phyloP scores from a whole-genome alignment of 1,140 invertebrate species.

The Aphidius gifuensis region DNA sequence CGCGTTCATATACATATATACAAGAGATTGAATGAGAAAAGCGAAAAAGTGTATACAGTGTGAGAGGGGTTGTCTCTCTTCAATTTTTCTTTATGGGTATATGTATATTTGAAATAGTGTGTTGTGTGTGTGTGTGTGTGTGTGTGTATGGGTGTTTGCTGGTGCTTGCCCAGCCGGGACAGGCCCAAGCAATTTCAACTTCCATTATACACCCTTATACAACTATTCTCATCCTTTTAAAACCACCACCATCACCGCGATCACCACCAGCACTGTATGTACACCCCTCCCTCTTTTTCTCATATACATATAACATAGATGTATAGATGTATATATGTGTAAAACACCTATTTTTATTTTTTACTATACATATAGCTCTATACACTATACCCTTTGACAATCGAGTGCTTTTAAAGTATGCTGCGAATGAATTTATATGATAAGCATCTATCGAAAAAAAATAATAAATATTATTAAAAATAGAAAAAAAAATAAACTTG shows the following conservation, averaged over 20 bases:
- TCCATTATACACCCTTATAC: slow-evolving; percentile 53
- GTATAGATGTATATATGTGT: too few species aligned
- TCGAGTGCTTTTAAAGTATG: slow-evolving; percentile 44
- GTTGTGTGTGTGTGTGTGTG: too few species aligned
- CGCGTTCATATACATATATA: slow-evolving; percentile 18
- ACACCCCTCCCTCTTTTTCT: too few species aligned
- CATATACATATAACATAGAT: too few species aligned
- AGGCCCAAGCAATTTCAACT: slow-evolving; percentile 55
- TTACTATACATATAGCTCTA: too few species aligned
- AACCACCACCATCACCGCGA: not conserved
- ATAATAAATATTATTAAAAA: too few species aligned
- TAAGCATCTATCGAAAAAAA: too few species aligned
- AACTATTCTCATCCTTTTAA: not conserved
- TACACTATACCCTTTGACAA: slow-evolving; percentile 30
- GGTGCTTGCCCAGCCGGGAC: slow-evolving; percentile 48
- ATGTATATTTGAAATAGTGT: not conserved
- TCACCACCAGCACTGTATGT: too few species aligned
- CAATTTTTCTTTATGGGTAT: not conserved
- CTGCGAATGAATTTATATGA: not conserved
- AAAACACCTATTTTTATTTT: too few species aligned
- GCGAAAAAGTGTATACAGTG: not conserved
- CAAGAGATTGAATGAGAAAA: slow-evolving; percentile 8
- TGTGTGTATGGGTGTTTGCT: not conserved
- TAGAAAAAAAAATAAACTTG: too few species aligned
- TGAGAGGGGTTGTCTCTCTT: too few species aligned